Percentiles rank a stretch among this genome's conserved stretches.
These are phyloP conservation scores for Ploceus nigricollis DNA, from an alignment of 2,113 vertebrate species.

Conservation along the genomic window DNA sequence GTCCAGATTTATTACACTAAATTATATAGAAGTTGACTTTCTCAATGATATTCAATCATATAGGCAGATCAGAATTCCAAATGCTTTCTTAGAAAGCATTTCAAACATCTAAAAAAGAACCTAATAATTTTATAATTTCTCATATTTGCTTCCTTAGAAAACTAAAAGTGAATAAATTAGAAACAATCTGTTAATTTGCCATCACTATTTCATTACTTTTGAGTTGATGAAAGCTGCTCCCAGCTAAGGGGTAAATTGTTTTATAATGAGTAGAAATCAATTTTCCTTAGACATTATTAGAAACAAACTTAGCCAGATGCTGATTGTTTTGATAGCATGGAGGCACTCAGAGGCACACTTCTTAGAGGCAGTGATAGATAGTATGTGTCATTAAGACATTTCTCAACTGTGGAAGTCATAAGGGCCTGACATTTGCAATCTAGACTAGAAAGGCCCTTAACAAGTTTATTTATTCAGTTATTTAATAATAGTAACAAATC, in stretches of 20 bases:
- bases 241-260: slow-evolving; percentile 3
- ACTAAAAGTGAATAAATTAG: not conserved
- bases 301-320: not conserved
- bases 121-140: not conserved
- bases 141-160: not conserved
- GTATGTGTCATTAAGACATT: not conserved
- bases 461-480: not conserved
- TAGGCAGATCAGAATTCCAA: not conserved
- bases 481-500: slow-evolving; percentile 7
- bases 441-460: not conserved
- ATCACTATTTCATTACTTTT: not conserved
- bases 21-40: not conserved
- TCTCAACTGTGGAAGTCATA: not conserved
- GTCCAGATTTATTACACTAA: not conserved
- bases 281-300: slow-evolving; percentile 1
- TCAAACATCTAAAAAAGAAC: not conserved
- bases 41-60: not conserved
- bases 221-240: not conserved
- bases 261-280: slow-evolving; percentile 32
- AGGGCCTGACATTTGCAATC: not conserved
- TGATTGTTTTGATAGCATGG: slow-evolving; percentile 2
- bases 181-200: not conserved
- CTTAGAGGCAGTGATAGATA: not conserved
- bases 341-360: not conserved
- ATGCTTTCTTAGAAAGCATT: not conserved